A percentile compares a stretch with the other conserved stretches of the same genome.
These are phyloP conservation scores for Isoperla grammatica DNA, from an alignment of 2,888 invertebrate genomes.

Conservation along the genomic window DNA sequence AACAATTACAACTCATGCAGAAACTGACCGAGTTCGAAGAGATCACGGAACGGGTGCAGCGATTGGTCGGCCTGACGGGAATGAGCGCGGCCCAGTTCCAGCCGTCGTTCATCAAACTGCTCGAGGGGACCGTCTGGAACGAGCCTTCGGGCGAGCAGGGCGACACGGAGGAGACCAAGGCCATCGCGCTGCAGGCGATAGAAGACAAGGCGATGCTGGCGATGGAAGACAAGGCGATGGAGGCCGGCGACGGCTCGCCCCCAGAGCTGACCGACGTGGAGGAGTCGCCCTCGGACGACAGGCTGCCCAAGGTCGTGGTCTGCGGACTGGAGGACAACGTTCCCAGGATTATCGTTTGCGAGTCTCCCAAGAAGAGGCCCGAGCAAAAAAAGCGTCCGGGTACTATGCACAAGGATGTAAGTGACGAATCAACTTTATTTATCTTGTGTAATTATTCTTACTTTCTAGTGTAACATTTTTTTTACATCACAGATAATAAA, in stretches of 20 bases:
- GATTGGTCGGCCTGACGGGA: slow-evolving; percentile 45
- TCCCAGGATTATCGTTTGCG: slow-evolving; percentile 51
- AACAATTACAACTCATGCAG: slow-evolving; percentile 52
- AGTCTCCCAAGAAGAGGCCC: slow-evolving; percentile 32
- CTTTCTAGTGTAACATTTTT: no score
- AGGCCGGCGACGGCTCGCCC: not conserved
- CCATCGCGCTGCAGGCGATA: slow-evolving; percentile 39
- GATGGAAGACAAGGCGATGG: not conserved
- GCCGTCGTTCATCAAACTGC: not conserved
- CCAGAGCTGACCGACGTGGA: not conserved
- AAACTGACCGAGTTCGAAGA: slow-evolving; percentile 58
- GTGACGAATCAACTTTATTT: not conserved
- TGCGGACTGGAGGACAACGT: slow-evolving; percentile 50
- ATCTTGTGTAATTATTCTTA: no score
- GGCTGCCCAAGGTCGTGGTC: slow-evolving; percentile 50
- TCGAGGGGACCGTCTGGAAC: slow-evolving; percentile 29
- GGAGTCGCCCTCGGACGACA: slow-evolving; percentile 24
- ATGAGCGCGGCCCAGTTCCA: slow-evolving; percentile 1
- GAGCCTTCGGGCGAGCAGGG: not conserved
- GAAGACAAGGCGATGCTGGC: slow-evolving; percentile 29
- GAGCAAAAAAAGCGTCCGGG: slow-evolving; percentile 8
- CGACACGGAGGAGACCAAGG: not conserved
- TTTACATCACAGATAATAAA: no score
- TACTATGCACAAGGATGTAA: not conserved
- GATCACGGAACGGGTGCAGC: slow-evolving; percentile 54